Evolutionary conservation across 1,140 invertebrate genomes (phyloP).

Genomic region (Drusus annulatus): DNA sequence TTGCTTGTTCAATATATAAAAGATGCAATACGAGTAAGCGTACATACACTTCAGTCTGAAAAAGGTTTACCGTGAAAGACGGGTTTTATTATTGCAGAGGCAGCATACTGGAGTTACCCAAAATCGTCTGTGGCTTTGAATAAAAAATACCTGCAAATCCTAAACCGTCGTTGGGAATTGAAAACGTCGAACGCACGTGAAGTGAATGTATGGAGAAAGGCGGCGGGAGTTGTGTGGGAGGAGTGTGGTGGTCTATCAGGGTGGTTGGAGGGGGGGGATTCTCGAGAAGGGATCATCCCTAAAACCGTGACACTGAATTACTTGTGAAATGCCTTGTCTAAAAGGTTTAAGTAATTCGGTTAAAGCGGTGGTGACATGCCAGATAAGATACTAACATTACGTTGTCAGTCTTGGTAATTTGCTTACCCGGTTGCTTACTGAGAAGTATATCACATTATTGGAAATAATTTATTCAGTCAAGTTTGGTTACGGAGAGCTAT

Average conservation of each 20-base stretch:
- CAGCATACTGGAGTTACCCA: constrained; percentile 25
- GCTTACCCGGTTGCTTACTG: constrained; percentile 12
- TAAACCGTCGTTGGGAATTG: constrained; percentile 56
- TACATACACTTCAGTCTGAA: not conserved
- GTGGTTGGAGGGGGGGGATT: not conserved
- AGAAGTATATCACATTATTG: not conserved
- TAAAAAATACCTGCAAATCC: constrained; percentile 58
- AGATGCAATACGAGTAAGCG: no score
- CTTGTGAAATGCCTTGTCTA: constrained; percentile 54
- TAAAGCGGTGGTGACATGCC: constrained; percentile 30
- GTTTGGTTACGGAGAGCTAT: no score
- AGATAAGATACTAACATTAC: constrained; percentile 25
- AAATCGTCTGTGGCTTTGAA: constrained; percentile 36
- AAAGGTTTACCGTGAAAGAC: constrained; percentile 15
- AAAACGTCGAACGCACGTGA: constrained; percentile 58
- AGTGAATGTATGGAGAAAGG: constrained; percentile 45
- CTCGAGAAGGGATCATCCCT: constrained; percentile 54
- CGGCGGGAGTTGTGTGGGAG: no score
- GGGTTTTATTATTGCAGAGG: constrained; percentile 24
- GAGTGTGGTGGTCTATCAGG: not conserved
- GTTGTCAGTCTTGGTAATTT: constrained; percentile 27
- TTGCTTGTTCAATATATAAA: no score
- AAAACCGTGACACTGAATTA: constrained; percentile 58
- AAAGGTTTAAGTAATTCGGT: constrained; percentile 45
- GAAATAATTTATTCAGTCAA: not conserved